These are phyloP conservation scores for Apteryx owenii DNA, from an alignment of 2,113 vertebrate genomes.

Conservation along the genomic window DNA sequence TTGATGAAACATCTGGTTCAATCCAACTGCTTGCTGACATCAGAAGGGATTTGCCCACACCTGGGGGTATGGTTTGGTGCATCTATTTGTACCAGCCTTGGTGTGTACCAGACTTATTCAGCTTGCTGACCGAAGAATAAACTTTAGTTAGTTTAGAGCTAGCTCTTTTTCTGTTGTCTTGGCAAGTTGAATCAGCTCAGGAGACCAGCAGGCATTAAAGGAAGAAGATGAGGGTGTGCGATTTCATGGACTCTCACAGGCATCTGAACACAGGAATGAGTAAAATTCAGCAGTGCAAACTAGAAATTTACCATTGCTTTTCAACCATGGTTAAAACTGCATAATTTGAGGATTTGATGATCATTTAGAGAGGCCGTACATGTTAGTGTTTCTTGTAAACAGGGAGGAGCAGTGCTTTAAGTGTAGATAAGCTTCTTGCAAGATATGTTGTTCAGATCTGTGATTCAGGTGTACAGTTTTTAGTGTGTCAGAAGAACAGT, in stretches of 20 bases:
- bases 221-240: background rate
- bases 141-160: background rate
- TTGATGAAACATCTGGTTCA: background rate
- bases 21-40: background rate
- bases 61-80: background rate
- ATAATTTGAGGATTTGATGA: background rate
- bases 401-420: background rate
- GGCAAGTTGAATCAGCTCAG: background rate
- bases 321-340: background rate
- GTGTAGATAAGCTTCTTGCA: background rate
- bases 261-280: background rate
- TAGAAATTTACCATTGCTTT: background rate
- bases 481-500: background rate
- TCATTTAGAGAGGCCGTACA: background rate
- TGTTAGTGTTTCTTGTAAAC: background rate
- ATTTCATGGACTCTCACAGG: accelerated
- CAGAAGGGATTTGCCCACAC: background rate
- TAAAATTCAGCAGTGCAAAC: background rate
- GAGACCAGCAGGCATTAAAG: background rate
- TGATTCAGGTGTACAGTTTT: background rate
- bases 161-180: background rate
- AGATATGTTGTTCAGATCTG: background rate
- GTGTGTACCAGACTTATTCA: background rate
- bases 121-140: background rate
- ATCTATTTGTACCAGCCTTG: background rate